These are phyloP conservation scores for Nomada fabriciana DNA, from an alignment of 2,888 invertebrate species.

Conservation along the genomic window DNA sequence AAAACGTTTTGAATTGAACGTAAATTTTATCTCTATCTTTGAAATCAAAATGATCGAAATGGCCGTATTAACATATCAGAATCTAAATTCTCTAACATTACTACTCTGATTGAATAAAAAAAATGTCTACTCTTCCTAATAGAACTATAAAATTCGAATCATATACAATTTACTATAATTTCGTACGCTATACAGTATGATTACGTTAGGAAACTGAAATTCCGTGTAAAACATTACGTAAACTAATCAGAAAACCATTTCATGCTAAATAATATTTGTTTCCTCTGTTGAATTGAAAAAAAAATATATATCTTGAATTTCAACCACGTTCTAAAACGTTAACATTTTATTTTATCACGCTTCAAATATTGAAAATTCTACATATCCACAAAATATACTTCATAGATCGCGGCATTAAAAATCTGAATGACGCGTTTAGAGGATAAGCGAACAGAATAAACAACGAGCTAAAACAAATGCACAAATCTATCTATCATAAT, in stretches of 20 bases:
- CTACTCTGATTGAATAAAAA: neutral
- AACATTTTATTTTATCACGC: no score
- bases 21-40: constrained; percentile 6
- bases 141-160: neutral
- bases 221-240: no score
- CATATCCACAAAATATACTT: no score
- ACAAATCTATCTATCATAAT: constrained; percentile 38
- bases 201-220: no score
- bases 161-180: no score
- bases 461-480: neutral
- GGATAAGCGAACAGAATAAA: constrained; percentile 23
- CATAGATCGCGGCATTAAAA: neutral
- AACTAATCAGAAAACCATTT: no score
- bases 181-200: no score
- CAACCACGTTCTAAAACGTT: no score
- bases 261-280: no score
- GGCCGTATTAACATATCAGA: neutral
- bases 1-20: constrained; percentile 3
- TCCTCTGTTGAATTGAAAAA: no score
- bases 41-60: neutral
- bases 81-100: neutral
- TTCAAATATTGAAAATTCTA: no score
- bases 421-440: constrained; percentile 9
- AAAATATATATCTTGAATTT: no score
- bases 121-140: neutral